phyloP scores from a whole-genome alignment of 2,888 invertebrate species.

The Gandaritis pyraliata region DNA sequence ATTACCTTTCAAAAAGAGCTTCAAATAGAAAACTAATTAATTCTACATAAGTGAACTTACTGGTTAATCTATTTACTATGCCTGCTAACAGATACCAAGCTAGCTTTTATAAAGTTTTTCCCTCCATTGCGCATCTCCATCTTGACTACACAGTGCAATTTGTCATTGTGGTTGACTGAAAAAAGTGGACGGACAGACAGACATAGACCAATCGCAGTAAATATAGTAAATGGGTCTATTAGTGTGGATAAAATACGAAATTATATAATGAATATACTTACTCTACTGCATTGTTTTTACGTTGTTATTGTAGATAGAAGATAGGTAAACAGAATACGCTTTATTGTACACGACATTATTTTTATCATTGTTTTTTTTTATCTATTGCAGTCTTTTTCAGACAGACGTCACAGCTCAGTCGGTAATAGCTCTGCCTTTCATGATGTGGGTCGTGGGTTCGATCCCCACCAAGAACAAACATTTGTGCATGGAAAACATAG shows the following conservation, averaged over 20 bases:
- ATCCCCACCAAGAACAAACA: too few relatives aligned
- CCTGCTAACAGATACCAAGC: too few relatives aligned
- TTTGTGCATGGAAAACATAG: too few relatives aligned
- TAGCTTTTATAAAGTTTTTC: constrained; percentile 19
- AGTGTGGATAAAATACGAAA: constrained; percentile 26
- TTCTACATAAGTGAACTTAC: constrained; percentile 4
- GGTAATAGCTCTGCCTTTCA: too few relatives aligned
- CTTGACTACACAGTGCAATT: constrained; percentile 35
- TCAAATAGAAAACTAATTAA: not conserved
- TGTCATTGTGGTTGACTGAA: constrained; percentile 41
- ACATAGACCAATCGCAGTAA: constrained; percentile 23
- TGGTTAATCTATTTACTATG: constrained; percentile 6
- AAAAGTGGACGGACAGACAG: constrained; percentile 31
- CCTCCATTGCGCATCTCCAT: constrained; percentile 16
- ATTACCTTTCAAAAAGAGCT: too few relatives aligned
- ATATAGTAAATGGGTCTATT: constrained; percentile 31
- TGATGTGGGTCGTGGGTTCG: too few relatives aligned
- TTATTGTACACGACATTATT: too few relatives aligned
- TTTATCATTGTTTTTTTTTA: too few relatives aligned
- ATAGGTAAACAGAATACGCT: too few relatives aligned
- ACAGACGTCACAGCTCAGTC: too few relatives aligned
- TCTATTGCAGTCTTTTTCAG: too few relatives aligned
- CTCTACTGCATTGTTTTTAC: constrained; percentile 5
- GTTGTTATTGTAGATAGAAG: not conserved
- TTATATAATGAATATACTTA: constrained; percentile 18